Conservation (phyloP, 1,140 invertebrate species). For the Panonychus citri region DNA sequence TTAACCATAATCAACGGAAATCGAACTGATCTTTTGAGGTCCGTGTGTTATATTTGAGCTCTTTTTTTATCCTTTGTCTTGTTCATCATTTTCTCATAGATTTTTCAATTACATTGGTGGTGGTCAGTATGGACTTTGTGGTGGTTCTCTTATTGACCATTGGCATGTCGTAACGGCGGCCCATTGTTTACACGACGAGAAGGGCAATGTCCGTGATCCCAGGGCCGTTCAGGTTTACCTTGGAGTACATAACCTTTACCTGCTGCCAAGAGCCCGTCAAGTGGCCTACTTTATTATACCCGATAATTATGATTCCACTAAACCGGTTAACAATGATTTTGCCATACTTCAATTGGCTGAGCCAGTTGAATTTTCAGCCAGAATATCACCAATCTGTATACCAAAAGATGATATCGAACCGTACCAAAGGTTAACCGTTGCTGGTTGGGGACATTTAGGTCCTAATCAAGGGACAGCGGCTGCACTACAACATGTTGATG, state of each 20-base stretch:
- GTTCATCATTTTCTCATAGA: not conserved
- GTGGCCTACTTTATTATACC: not conserved
- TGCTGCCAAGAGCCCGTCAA: not conserved
- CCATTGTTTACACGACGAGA: not conserved
- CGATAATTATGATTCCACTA: not conserved
- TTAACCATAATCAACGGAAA: not conserved
- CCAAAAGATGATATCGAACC: not conserved
- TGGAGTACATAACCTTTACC: not conserved
- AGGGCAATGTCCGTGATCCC: not conserved
- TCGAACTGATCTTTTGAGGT: not conserved
- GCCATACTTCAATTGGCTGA: slow-evolving; percentile 1
- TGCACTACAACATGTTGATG: not conserved
- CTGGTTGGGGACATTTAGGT: not conserved
- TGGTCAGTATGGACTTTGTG: not conserved
- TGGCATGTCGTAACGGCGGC: not conserved
- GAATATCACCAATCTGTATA: not conserved
- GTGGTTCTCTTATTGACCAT: not conserved
- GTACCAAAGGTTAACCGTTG: not conserved
- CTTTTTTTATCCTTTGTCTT: not conserved
- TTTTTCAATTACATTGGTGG: not conserved
- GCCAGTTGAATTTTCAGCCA: not conserved
- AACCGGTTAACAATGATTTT: slow-evolving; percentile 1
- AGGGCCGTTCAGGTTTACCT: not conserved
- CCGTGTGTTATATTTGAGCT: too few relatives aligned
- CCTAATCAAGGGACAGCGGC: not conserved